Percentiles rank a stretch among this genome's conserved stretches.
Conservation (phyloP, 2,888 invertebrate genomes). For the Stratiomys singularior region DNA sequence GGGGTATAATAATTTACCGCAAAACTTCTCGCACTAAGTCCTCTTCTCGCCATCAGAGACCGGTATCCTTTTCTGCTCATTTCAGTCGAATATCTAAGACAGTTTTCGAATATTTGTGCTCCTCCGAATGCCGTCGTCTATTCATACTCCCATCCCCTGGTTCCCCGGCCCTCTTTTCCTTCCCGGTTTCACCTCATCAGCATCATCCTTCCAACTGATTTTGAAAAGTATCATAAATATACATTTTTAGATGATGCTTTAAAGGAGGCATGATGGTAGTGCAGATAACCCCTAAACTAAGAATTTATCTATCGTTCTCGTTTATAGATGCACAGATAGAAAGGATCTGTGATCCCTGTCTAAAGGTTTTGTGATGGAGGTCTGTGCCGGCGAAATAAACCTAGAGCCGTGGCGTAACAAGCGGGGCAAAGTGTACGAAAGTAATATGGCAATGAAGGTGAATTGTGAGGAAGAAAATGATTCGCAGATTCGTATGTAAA, state of each 20-base stretch:
- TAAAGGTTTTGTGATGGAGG: conserved; percentile 15
- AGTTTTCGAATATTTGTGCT: conserved; percentile 3
- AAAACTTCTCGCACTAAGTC: conserved; percentile 36
- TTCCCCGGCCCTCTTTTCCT: too few species aligned
- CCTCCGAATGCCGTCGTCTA: neutral
- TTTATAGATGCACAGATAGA: neutral
- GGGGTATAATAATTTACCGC: conserved; percentile 36
- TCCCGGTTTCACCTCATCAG: neutral
- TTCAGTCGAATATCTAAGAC: conserved; percentile 25
- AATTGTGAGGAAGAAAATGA: conserved; percentile 3
- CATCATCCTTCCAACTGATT: neutral
- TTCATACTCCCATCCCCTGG: neutral
- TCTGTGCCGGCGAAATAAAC: neutral
- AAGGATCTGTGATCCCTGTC: conserved; percentile 5
- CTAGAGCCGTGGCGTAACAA: too few species aligned
- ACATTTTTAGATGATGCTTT: conserved; percentile 46
- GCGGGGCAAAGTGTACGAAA: neutral
- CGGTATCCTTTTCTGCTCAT: conserved; percentile 28
- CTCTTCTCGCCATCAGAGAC: conserved; percentile 3
- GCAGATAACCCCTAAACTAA: conserved; percentile 44
- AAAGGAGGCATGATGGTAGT: conserved; percentile 31
- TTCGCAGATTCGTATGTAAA: conserved; percentile 16
- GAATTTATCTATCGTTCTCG: conserved; percentile 23
- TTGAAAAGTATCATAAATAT: conserved; percentile 49
- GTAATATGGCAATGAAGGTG: conserved; percentile 4